Conservation (phyloP, 2,113 vertebrate species). For the Melanerpes formicivorus region DNA sequence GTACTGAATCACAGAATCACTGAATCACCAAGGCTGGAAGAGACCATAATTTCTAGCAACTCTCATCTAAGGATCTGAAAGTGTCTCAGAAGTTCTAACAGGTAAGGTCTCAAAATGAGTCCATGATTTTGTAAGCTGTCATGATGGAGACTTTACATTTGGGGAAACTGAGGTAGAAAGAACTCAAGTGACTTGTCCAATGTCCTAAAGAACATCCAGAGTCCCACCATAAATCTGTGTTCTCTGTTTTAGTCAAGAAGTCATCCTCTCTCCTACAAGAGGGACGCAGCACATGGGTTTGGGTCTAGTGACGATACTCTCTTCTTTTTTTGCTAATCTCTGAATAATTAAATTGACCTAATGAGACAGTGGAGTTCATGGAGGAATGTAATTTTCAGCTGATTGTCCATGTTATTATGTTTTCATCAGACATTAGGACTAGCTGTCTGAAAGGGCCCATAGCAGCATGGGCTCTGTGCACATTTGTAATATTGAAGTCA, state of each 20-base stretch:
- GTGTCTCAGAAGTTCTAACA: neutral
- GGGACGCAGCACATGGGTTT: neutral
- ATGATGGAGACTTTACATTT: neutral
- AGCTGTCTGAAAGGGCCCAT: neutral
- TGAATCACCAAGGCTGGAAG: too few relatives aligned
- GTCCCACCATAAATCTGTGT: neutral
- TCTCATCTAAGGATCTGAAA: neutral
- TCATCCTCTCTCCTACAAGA: neutral
- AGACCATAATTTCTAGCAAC: neutral
- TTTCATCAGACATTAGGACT: neutral
- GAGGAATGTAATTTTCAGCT: slow-evolving; percentile 8
- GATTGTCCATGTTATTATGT: neutral
- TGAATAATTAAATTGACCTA: slow-evolving; percentile 58
- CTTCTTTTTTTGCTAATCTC: slow-evolving; percentile 7
- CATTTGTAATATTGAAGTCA: neutral
- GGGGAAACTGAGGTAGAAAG: neutral
- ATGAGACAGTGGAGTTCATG: neutral
- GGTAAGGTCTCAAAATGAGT: neutral
- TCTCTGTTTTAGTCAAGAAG: neutral
- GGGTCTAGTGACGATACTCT: neutral
- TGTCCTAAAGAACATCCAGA: neutral
- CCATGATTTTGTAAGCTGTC: neutral
- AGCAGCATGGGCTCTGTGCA: neutral
- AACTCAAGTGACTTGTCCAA: neutral
- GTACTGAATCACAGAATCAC: neutral